Evolutionary conservation across 2,113 vertebrate genomes (phyloP), one percentile per base, ranked within the genome.

Genomic region (Saccopteryx leptura): DNA sequence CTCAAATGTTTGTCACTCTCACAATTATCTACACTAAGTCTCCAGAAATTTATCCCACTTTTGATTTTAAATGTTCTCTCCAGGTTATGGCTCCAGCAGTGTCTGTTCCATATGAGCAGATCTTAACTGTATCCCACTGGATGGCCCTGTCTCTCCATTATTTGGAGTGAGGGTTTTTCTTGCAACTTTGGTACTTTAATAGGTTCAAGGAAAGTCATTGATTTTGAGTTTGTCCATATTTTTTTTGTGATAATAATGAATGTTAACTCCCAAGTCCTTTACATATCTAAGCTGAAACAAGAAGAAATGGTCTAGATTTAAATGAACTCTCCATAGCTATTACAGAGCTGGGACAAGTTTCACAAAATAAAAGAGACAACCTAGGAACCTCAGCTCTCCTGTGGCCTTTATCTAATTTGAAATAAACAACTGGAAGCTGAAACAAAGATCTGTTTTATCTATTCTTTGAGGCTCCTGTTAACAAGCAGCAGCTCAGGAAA

Each of bases 361-460:
- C 54, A 88, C 7, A 76, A 60, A 46, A 61, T 56, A 23, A 13
- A 78, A 39, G 69, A 93, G 63, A 60, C 31, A 56, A 19, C 50
- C 46, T 18, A 19, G 50, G 8, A 56, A 39, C 3, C 17, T 92
- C 26, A 86, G 74, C 52, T 66, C 21, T 54, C 31, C 65, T 87
- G 52, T 91, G 79, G 4, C 21, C 69, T 90, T 33, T 48, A 5
- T 46, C 60, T 4, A 87, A n/a, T 84, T 95, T 87, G 69, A 82
- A 82, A 58, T 82, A 80, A 92, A 85, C 50, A 74, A 26, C 66
- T 88, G 21, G 66, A 72, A 26, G 17, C 92, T 88, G n/a, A 86
- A 85, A 92, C 26, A 80, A 91, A 54, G n/a, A 81, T 12, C 17
- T 54, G 7, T 81, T 84, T 72, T 14, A 69, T 68, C 50, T 9